These are phyloP conservation scores for Caenorhabditis sinica DNA, from an alignment of 2,888 invertebrate species.

Conservation along the genomic window DNA sequence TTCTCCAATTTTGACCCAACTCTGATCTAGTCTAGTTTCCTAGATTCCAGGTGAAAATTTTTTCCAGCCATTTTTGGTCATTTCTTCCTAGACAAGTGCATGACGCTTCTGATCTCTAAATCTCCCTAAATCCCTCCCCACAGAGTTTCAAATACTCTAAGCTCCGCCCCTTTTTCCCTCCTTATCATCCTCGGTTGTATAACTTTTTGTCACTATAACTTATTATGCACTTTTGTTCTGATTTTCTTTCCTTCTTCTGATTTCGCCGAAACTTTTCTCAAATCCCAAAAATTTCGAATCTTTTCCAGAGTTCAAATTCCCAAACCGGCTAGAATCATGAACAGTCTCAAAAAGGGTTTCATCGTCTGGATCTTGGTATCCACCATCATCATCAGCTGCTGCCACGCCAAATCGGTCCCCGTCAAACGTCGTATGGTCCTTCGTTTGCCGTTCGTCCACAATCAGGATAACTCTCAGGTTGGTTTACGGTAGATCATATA, in stretches of 20 bases:
- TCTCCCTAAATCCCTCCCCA: background rate
- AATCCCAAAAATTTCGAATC: background rate
- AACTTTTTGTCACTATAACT: background rate
- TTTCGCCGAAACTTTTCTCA: background rate
- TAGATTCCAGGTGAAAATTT: background rate
- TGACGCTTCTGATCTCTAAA: background rate
- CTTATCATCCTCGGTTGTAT: background rate
- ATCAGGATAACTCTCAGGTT: slow-evolving; percentile 56
- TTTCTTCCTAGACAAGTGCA: background rate
- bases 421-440: slow-evolving; percentile 63
- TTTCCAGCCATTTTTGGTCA: background rate
- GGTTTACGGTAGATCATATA: no score
- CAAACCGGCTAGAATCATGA: slow-evolving; percentile 25
- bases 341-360: slow-evolving; percentile 58
- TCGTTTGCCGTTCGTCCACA: slow-evolving; percentile 62
- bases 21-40: no score
- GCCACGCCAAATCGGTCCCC: slow-evolving; percentile 49
- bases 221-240: background rate
- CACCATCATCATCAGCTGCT: slow-evolving; percentile 54
- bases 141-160: background rate
- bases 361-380: slow-evolving; percentile 58
- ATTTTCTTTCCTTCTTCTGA: background rate
- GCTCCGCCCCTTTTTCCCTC: slow-evolving; percentile 16
- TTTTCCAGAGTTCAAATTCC: slow-evolving; percentile 10
- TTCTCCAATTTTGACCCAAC: no score